These are phyloP conservation scores for Hipposideros larvatus DNA, from an alignment of 2,797 vertebrate genomes.

Conservation along the genomic window DNA sequence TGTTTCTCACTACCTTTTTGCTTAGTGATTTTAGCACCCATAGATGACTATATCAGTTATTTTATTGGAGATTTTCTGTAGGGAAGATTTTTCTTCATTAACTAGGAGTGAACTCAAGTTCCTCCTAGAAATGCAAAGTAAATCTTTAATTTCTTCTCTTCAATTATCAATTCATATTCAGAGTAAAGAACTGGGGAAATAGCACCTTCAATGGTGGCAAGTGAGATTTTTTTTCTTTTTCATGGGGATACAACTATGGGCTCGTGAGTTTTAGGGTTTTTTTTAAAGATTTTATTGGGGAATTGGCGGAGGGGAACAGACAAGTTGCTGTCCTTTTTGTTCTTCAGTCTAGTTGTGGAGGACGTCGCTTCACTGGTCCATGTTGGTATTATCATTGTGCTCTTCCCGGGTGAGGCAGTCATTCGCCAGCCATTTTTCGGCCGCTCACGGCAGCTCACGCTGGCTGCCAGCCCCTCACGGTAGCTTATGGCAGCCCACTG, in stretches of 20 bases:
- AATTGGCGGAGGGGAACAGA: no score
- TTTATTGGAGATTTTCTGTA: constrained; percentile 55
- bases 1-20: constrained; percentile 5
- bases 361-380: no score
- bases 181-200: constrained; percentile 30
- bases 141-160: constrained; percentile 41
- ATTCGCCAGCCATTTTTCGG: no score
- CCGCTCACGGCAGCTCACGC: no score
- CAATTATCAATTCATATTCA: not conserved
- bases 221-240: not conserved
- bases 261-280: not conserved
- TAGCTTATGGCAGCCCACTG: no score
- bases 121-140: constrained; percentile 26
- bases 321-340: no score
- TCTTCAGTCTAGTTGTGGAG: no score
- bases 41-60: constrained; percentile 11
- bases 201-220: constrained; percentile 9
- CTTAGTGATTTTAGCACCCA: constrained; percentile 48
- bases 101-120: not conserved
- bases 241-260: not conserved
- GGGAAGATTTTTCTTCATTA: constrained; percentile 43
- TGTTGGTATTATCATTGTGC: no score
- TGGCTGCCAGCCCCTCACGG: no score
- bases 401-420: no score
- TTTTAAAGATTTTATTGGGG: no score